Evolutionary conservation across 2,888 invertebrate species (phyloP), one percentile per base, ranked within the genome.

Genomic region (Leptarthrus brevirostris): DNA sequence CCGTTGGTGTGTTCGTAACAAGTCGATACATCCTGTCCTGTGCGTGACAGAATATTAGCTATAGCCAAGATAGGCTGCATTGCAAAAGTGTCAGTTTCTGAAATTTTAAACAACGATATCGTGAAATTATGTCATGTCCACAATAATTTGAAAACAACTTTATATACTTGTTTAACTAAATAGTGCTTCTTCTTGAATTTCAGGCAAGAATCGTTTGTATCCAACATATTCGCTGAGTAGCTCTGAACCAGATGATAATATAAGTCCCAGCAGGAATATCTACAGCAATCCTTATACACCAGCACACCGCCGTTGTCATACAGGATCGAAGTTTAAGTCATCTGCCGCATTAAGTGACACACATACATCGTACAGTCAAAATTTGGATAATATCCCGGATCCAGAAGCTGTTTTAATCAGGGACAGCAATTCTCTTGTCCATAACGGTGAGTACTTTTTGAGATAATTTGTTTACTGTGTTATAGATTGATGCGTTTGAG

Each of bases 361-460:
- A 82, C 93, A 93, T 78, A 92, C 93, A 78, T 81, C 81, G 79
- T 81, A 79, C 79, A 80, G 79, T 79, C 73, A 64, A 79, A 82
- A 82, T 81, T 82, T 82, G 81, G 93, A 93, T 84, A 93, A 93
- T 91, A 92, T 93, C 81, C 93, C 93, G 40, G 94, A 93, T 86
- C 92, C 93, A 20, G 94, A 94, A 86, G 87, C 93, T 83, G 93
- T 93, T 80, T 88, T 93, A 80, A 92, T 93, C 81, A 89, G 93
- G 83, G 93, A 93, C 82, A 92, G 91, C 61, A 93, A 93, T 78
- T 89, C 93, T 79, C 91, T 93, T 79, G 91, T 93, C 79, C 92
- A 93, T 88, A 93, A 93, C 91, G 93, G 93, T 93, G 78, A 88
- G 90, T 86, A n/a, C n/a, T n/a, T n/a, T n/a, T n/a, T n/a, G n/a